Evolutionary conservation across 2,797 vertebrate species (phyloP).

Genomic region (Tapirus indicus): DNA sequence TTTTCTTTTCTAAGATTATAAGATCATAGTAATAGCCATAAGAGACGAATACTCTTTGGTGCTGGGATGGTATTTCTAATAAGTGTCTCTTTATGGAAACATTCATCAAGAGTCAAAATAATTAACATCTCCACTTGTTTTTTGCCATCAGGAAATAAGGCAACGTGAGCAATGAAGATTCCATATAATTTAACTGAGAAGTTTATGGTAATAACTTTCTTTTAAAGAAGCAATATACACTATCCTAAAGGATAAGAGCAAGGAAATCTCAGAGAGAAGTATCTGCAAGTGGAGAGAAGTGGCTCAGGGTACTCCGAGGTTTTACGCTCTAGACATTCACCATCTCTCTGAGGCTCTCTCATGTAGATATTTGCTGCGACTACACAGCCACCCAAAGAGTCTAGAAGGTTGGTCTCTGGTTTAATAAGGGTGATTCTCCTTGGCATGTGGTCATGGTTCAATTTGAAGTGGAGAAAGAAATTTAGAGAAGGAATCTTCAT

Average conservation of each 20-base stretch:
- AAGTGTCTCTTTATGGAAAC: neutral
- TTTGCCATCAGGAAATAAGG: neutral
- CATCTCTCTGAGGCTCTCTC: too few species aligned
- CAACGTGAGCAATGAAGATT: neutral
- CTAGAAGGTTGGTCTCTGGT: neutral
- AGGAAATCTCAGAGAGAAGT: neutral
- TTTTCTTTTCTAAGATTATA: neutral
- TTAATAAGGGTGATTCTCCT: fast-evolving
- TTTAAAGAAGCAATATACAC: neutral
- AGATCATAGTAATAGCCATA: neutral
- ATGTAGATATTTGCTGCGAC: fast-evolving
- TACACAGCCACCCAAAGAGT: too few species aligned
- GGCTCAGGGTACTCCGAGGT: fast-evolving
- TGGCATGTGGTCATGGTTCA: neutral
- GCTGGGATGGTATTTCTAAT: neutral
- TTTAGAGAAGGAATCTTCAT: neutral
- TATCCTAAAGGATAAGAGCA: neutral
- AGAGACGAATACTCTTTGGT: neutral
- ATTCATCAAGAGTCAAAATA: neutral
- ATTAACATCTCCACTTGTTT: neutral
- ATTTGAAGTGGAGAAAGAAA: neutral
- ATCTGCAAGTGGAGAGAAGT: neutral
- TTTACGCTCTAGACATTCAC: neutral
- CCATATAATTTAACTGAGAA: neutral
- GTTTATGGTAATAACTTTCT: fast-evolving